These are phyloP conservation scores for Pipistrellus pipistrellus DNA, from an alignment of 2,797 vertebrate species.

Conservation along the genomic window DNA sequence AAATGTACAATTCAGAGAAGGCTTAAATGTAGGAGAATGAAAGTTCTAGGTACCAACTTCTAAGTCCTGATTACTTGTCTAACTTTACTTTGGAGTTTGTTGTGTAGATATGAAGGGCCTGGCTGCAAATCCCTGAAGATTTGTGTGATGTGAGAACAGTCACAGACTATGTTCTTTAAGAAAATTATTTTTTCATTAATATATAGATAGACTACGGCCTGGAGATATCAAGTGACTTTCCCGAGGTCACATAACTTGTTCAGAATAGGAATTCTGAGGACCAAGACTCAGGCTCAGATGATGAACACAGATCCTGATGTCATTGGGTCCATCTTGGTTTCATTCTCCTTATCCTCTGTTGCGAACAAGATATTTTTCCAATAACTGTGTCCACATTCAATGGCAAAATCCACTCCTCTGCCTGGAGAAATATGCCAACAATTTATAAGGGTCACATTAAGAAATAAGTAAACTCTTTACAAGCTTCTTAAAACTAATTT, in stretches of 20 bases:
- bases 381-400: not conserved
- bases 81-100: not conserved
- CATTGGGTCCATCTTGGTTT: not conserved
- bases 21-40: not conserved
- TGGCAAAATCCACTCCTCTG: not conserved
- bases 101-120: not conserved
- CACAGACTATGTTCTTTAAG: not conserved
- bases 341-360: rapidly evolving
- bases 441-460: not conserved
- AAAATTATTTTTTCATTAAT: not conserved
- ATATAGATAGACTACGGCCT: not conserved
- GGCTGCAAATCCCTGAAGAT: not conserved
- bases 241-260: not conserved
- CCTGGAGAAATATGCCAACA: not conserved
- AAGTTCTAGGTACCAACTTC: not conserved
- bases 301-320: not conserved
- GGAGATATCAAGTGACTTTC: not conserved
- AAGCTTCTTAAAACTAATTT: not conserved
- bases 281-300: not conserved
- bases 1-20: not conserved
- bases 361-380: not conserved
- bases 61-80: not conserved
- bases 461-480: not conserved
- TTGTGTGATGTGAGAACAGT: not conserved
- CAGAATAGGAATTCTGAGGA: not conserved